Conservation (phyloP, 2,888 invertebrate genomes). For the Drosophila subquinaria region DNA sequence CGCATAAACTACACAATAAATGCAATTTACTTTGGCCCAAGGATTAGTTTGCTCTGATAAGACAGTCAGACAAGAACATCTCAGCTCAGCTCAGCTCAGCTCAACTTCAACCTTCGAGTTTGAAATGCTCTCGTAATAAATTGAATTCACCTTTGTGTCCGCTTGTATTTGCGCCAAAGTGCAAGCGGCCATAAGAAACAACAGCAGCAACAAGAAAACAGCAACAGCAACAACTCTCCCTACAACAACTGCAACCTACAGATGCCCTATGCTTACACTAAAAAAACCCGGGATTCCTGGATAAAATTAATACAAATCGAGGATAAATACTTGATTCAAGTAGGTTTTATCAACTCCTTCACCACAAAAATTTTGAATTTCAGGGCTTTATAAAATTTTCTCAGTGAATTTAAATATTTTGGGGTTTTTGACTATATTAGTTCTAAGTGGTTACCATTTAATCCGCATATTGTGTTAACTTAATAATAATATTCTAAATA, state of each 20-base stretch:
- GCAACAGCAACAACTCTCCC: constrained; percentile 29
- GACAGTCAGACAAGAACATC: constrained; percentile 29
- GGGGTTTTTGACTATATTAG: no score
- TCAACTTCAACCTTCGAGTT: constrained; percentile 75
- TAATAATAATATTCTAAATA: no score
- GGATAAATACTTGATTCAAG: no score
- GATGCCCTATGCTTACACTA: constrained; percentile 30
- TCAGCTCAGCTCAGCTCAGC: constrained; percentile 26
- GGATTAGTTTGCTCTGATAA: constrained; percentile 69
- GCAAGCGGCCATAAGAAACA: constrained; percentile 40
- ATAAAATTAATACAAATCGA: no score
- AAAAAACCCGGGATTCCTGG: no score
- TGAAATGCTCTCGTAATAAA: constrained; percentile 74
- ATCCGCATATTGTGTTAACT: no score
- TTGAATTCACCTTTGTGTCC: constrained; percentile 79
- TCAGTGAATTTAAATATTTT: no score
- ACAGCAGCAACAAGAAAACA: constrained; percentile 13
- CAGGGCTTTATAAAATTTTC: no score
- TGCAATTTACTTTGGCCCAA: constrained; percentile 72
- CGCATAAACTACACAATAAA: constrained; percentile 80
- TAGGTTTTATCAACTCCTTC: no score
- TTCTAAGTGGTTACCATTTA: no score
- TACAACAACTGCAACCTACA: constrained; percentile 19
- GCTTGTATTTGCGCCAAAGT: constrained; percentile 69
- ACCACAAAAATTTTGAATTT: no score